phyloP scores from a whole-genome alignment of 1,140 invertebrate genomes.

The Homarus americanus region DNA sequence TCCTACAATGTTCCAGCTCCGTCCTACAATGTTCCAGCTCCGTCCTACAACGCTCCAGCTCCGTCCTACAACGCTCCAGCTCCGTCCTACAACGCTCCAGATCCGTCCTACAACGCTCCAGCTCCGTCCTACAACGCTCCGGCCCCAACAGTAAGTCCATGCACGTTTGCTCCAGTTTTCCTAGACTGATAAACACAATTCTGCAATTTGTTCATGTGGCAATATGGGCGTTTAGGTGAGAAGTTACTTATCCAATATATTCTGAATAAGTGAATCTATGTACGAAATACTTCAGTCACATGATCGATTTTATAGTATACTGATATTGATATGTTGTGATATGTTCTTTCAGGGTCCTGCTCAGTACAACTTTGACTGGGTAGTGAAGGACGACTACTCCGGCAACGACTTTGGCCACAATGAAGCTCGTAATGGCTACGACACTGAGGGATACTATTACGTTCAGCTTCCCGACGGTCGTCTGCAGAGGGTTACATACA shows the following conservation, averaged over 20 bases:
- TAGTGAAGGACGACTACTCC: not conserved
- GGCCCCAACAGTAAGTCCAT: not conserved
- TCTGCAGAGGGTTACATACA: constrained; percentile 5
- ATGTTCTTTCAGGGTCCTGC: not conserved
- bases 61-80: not conserved
- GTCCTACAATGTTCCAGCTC: not conserved
- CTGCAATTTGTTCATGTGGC: not conserved
- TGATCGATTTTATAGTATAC: too few relatives aligned
- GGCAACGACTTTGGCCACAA: not conserved
- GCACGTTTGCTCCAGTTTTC: not conserved
- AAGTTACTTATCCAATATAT: not conserved
- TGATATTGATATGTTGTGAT: not conserved
- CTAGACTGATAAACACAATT: not conserved
- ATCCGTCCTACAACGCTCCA: not conserved
- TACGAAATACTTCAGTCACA: too few relatives aligned
- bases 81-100: not conserved
- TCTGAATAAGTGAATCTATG: not conserved
- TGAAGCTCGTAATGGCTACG: constrained; percentile 4
- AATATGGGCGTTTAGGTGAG: too few relatives aligned
- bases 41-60: too few relatives aligned
- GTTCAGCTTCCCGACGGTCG: constrained; percentile 3
- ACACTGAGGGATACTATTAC: constrained; percentile 14
- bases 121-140: not conserved
- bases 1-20: not conserved
- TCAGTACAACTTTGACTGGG: not conserved